A percentile compares a stretch with the other conserved stretches of the same genome.
phyloP scores from a whole-genome alignment of 2,888 invertebrate species.

The Teleiodes luculella region DNA sequence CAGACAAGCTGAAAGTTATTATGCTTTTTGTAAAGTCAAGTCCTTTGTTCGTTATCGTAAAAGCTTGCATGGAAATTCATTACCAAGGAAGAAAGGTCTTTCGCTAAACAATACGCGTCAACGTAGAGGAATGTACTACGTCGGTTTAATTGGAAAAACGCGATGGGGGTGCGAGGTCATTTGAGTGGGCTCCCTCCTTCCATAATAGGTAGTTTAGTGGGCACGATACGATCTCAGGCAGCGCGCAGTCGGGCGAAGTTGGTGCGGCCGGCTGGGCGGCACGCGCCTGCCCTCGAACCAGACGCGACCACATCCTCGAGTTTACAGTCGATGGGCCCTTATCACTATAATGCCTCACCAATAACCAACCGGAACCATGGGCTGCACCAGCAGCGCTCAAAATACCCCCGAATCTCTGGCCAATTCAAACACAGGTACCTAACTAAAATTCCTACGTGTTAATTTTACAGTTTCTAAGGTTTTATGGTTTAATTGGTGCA shows the following conservation, averaged over 20 bases:
- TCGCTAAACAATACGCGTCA: constrained; percentile 60
- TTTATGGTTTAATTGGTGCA: not conserved
- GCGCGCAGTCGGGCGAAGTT: constrained; percentile 54
- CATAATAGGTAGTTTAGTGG: constrained; percentile 51
- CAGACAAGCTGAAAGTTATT: not conserved
- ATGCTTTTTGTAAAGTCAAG: not conserved
- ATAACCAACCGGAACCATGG: constrained; percentile 53
- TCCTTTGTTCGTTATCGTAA: constrained; percentile 3
- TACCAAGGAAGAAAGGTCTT: constrained; percentile 34
- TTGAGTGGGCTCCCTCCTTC: constrained; percentile 70
- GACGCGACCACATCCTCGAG: not conserved
- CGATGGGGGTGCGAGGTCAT: constrained; percentile 78
- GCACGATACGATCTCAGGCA: constrained; percentile 66
- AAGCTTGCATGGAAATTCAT: constrained; percentile 26
- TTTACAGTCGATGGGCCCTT: not conserved
- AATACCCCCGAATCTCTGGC: constrained; percentile 44
- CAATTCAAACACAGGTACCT: constrained; percentile 37
- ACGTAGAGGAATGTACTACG: constrained; percentile 57
- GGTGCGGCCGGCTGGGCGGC: constrained; percentile 49
- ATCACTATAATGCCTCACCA: constrained; percentile 30
- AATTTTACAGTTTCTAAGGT: not conserved
- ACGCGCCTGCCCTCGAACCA: constrained; percentile 8
- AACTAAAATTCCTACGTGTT: not conserved
- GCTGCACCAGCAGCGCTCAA: constrained; percentile 71
- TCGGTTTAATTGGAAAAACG: constrained; percentile 75